phyloP scores from a whole-genome alignment of 2,113 vertebrate genomes.

The Bujurquina vittata region DNA sequence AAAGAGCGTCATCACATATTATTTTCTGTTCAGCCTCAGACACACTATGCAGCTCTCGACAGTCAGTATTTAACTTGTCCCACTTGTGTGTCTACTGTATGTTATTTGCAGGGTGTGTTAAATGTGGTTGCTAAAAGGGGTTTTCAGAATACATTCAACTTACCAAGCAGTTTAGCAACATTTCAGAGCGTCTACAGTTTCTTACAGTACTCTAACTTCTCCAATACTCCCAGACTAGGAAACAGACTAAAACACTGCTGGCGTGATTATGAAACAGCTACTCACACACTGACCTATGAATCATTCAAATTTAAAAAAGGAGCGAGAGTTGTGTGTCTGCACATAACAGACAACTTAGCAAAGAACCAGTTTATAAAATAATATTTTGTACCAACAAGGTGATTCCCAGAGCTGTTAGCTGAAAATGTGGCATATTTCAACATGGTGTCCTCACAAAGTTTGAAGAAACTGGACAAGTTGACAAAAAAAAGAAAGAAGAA shows the following conservation, averaged over 20 bases:
- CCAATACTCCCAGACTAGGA: not conserved
- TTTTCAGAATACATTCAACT: constrained; percentile 17
- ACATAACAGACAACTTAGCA: not conserved
- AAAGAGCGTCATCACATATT: not conserved
- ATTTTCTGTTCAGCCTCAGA: constrained; percentile 18
- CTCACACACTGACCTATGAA: constrained; percentile 11
- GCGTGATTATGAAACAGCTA: constrained; percentile 27
- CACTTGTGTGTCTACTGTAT: constrained; percentile 1
- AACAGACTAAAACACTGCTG: constrained; percentile 27
- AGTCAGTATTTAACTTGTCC: constrained; percentile 23
- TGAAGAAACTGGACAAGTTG: too few relatives aligned
- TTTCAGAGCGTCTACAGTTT: not conserved
- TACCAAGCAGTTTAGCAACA: constrained; percentile 27
- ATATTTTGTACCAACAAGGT: not conserved
- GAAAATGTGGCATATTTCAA: not conserved
- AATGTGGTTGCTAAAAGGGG: not conserved
- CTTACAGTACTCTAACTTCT: constrained; percentile 9
- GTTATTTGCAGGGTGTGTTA: constrained; percentile 19
- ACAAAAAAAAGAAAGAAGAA: too few relatives aligned
- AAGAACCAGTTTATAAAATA: not conserved
- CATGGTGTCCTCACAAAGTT: not conserved
- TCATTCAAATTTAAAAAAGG: not conserved
- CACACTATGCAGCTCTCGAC: not conserved
- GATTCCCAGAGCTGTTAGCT: not conserved
- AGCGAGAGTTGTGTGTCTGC: not conserved